Conservation (phyloP, 2,113 vertebrate genomes). For the Percina caprodes region DNA sequence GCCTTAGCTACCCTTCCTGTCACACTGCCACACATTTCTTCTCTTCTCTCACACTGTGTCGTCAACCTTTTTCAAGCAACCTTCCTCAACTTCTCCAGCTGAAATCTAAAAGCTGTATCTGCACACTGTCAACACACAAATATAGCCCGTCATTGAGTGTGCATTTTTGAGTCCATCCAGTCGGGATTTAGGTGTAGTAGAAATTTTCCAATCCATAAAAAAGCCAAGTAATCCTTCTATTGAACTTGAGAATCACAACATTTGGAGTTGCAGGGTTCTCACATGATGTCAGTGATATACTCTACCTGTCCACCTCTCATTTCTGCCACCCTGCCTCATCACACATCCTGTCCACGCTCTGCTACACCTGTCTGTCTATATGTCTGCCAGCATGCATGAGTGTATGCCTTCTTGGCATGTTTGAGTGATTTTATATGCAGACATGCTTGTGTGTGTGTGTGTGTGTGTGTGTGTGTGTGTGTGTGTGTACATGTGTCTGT, state of each 20-base stretch:
- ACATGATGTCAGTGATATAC: constrained; percentile 32
- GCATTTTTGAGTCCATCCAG: constrained; percentile 27
- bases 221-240: constrained; percentile 41
- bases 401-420: constrained; percentile 13
- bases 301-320: constrained; percentile 43
- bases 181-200: constrained; percentile 33
- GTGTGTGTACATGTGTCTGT: constrained; percentile 8
- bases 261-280: constrained; percentile 25
- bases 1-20: neutral
- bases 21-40: neutral
- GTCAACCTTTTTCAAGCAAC: constrained; percentile 21
- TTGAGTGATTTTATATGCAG: constrained; percentile 52
- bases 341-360: constrained; percentile 55
- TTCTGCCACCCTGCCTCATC: constrained; percentile 55
- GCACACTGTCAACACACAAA: constrained; percentile 29
- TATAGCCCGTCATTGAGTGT: constrained; percentile 12
- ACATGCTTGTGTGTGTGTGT: constrained; percentile 6
- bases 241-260: constrained; percentile 44
- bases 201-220: constrained; percentile 32
- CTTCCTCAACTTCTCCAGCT: constrained; percentile 25
- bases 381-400: constrained; percentile 28
- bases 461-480: constrained; percentile 8
- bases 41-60: neutral
- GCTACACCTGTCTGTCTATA: constrained; percentile 63
- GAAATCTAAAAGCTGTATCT: constrained; percentile 30